Percentiles rank a stretch among this genome's conserved stretches.
phyloP scores from a whole-genome alignment of 2,888 invertebrate species.

The Merodon equestris region DNA sequence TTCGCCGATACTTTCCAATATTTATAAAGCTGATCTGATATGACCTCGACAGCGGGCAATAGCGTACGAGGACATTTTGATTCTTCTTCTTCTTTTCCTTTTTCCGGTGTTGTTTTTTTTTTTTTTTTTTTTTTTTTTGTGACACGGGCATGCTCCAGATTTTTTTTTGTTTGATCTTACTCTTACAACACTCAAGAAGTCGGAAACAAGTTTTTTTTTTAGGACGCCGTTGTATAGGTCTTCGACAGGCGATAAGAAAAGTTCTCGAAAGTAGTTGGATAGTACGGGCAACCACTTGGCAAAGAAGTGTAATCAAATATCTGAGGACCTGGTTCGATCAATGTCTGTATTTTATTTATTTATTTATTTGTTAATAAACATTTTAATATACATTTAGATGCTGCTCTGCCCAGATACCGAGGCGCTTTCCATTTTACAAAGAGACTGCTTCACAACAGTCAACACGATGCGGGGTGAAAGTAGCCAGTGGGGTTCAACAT shows the following conservation, averaged over 20 bases:
- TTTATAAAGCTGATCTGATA: too few species aligned
- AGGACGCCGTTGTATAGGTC: not conserved
- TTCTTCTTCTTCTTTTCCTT: too few species aligned
- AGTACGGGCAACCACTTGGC: not conserved
- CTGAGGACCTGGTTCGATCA: not conserved
- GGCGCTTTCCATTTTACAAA: not conserved
- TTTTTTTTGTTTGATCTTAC: too few species aligned
- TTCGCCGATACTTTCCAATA: too few species aligned
- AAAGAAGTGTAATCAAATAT: not conserved
- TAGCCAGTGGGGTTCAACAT: not conserved
- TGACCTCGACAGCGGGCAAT: too few species aligned
- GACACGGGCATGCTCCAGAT: too few species aligned
- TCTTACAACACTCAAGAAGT: too few species aligned
- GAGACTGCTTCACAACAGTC: not conserved
- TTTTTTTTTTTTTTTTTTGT: too few species aligned
- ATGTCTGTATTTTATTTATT: not conserved
- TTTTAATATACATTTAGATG: not conserved
- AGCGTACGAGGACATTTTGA: too few species aligned
- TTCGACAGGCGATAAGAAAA: not conserved
- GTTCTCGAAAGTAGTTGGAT: not conserved
- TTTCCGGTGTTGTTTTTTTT: too few species aligned
- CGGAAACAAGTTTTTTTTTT: not conserved
- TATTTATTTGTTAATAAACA: too few species aligned
- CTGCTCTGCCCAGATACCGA: not conserved
- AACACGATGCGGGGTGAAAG: not conserved